Base-by-base conservation (phyloP, 2,888 invertebrate species). In the Andrena praecox region DNA sequence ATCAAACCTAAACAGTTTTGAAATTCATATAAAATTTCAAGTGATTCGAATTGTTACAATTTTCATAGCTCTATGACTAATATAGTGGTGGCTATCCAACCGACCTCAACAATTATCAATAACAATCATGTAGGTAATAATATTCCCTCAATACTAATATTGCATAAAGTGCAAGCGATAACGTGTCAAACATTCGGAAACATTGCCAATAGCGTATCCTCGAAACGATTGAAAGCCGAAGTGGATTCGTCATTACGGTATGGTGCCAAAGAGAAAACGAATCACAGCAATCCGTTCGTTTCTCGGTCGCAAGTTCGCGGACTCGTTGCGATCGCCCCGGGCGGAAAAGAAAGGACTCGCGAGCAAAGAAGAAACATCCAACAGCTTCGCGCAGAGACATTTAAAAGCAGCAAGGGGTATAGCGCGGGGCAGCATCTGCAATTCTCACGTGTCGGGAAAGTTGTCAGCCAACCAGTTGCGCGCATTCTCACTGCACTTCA, bases 401-500 rank as follows among this genome's bases (percentile, higher is more conserved):
- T 80, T 77, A 77, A 80, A 71, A 85, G 84, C 76, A 29, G 10
- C 24, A 27, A 12, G 10, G 10, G 56, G 24, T 27, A 27, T 20
- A 56, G 56, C 20, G 10, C 67, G 33, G 48, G 70, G 72, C 27
- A 82, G 80, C 82, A 85, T 85, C 82, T 85, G 82, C 79, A 84
- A 85, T 85, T 85, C 85, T 86, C 85, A 86, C 85, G 88, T 86
- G 85, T 88, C 87, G 79, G 85, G 77, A 84, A 85, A 88, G 82
- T 88, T 80, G 80, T 81, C 82, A 79, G 79, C 80, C 88, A 88
- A 88, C 88, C 88, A 88, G 88, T 88, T 88, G 88, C 88, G 83
- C 88, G 35, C 79, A 88, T 88, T 88, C 88, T 84, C 88, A 88
- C 88, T 84, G 78, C 80, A 71, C 74, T 84, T 80, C 79, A 69